Evolutionary conservation across 1,140 invertebrate genomes (phyloP).

Genomic region (Achroia grisella): DNA sequence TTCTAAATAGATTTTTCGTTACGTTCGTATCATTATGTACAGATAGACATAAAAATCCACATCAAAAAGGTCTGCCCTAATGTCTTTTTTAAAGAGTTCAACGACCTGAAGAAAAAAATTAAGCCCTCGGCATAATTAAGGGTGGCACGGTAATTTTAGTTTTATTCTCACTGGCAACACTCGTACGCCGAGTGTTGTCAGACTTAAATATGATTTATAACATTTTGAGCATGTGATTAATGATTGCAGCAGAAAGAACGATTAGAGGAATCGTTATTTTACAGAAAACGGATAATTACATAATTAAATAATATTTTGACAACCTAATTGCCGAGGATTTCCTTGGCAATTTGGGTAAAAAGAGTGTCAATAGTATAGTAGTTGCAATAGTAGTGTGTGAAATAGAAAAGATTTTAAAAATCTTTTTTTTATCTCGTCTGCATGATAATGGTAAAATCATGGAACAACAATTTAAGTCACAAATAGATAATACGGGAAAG

Average conservation of each 20-base stretch:
- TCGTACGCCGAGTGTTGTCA: neutral
- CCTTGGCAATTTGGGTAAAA: too few relatives aligned
- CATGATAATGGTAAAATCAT: too few relatives aligned
- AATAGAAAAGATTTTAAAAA: too few relatives aligned
- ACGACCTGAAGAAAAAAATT: slow-evolving; percentile 1
- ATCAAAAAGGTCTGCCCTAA: neutral
- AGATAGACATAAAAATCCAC: slow-evolving; percentile 1
- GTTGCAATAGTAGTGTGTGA: too few relatives aligned
- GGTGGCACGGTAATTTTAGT: neutral
- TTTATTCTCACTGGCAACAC: slow-evolving; percentile 1
- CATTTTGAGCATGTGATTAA: neutral
- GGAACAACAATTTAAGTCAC: too few relatives aligned
- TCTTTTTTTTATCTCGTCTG: too few relatives aligned
- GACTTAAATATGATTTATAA: neutral
- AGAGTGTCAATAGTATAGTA: too few relatives aligned
- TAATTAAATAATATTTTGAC: too few relatives aligned
- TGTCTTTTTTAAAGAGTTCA: slow-evolving; percentile 5
- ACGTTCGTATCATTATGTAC: slow-evolving; percentile 1
- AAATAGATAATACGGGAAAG: too few relatives aligned
- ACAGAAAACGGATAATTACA: too few relatives aligned
- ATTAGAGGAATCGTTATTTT: too few relatives aligned
- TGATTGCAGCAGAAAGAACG: neutral
- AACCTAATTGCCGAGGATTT: too few relatives aligned
- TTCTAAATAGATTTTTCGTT: neutral
- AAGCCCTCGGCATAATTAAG: slow-evolving; percentile 1